Conservation (phyloP, 2,113 vertebrate genomes). For the Tympanuchus pallidicinctus region DNA sequence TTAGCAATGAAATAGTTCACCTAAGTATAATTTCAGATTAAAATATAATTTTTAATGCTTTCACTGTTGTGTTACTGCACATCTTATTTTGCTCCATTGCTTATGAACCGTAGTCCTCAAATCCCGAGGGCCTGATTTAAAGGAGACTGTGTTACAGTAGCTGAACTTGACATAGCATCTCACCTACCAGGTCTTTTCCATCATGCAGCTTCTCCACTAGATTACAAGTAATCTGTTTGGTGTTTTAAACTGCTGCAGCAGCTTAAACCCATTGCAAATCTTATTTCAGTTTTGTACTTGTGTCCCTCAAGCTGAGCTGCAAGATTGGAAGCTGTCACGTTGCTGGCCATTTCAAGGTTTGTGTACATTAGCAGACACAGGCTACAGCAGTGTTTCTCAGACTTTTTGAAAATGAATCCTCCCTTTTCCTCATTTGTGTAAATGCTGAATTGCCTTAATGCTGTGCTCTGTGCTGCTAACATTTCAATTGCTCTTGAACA, state of each 20-base stretch:
- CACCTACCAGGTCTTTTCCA: background rate
- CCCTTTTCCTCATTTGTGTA: background rate
- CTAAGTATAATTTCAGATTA: background rate
- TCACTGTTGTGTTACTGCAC: background rate
- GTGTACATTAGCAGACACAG: background rate
- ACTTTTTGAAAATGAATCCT: background rate
- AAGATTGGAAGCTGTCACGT: background rate
- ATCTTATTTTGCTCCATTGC: background rate
- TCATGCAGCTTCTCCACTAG: background rate
- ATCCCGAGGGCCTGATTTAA: background rate
- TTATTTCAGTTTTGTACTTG: background rate
- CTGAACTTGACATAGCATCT: background rate
- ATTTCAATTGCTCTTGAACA: background rate
- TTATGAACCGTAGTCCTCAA: background rate
- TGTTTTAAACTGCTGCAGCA: background rate
- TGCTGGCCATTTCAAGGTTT: background rate
- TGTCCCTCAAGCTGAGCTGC: background rate
- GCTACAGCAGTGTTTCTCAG: background rate
- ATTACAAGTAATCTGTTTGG: background rate
- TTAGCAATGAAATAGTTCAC: background rate
- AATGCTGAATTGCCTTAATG: background rate
- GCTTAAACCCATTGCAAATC: background rate
- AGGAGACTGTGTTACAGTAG: background rate
- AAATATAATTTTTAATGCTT: background rate
- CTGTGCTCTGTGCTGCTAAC: background rate